phyloP scores from a whole-genome alignment of 2,113 vertebrate species.

The Ciconia stormi region DNA sequence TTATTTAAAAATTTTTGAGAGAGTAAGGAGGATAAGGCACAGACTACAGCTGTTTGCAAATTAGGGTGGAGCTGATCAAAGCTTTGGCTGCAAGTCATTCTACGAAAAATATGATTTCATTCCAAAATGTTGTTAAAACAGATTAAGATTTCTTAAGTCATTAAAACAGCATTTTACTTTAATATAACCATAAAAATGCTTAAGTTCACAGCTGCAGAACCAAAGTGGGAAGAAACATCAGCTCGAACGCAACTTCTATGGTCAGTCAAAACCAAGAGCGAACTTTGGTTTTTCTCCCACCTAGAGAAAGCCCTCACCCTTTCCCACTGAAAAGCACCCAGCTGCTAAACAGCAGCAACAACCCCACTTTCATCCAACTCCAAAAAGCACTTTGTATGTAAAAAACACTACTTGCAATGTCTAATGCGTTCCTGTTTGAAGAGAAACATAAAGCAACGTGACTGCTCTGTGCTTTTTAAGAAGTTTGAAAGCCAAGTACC shows the following conservation, averaged over 20 bases:
- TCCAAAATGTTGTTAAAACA: background rate
- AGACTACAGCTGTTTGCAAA: background rate
- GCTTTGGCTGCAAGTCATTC: background rate
- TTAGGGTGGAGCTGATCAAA: background rate
- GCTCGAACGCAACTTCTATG: background rate
- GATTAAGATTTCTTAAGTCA: background rate
- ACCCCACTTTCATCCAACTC: background rate
- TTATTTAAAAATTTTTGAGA: background rate
- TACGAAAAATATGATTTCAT: background rate
- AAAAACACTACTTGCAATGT: background rate
- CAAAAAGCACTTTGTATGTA: background rate
- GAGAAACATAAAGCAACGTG: background rate
- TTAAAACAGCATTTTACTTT: background rate
- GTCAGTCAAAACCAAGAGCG: accelerated
- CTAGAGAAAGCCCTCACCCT: background rate
- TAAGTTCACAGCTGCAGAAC: background rate
- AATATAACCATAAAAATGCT: background rate
- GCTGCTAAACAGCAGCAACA: background rate
- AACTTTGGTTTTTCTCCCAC: background rate
- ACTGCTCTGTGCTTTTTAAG: background rate
- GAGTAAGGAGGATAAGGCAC: background rate
- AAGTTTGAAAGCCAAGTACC: background rate
- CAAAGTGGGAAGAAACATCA: background rate
- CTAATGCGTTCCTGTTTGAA: accelerated
- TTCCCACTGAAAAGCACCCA: background rate